Evolutionary conservation across 2,797 vertebrate genomes (phyloP).

Genomic region (Hoplostethus atlanticus): DNA sequence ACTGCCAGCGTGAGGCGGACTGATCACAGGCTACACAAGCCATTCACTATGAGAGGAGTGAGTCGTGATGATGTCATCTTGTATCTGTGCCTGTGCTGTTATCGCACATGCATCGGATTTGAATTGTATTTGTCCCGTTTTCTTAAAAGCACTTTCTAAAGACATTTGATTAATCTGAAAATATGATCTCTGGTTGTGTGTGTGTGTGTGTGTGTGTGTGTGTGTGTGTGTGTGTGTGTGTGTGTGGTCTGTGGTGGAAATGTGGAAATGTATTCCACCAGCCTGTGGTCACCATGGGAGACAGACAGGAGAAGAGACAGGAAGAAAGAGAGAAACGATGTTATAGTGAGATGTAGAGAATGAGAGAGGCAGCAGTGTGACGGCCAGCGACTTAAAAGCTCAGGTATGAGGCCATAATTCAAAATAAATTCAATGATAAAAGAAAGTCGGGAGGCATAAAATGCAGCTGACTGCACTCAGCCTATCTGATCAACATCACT

Average conservation of each 20-base stretch:
- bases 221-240: background rate
- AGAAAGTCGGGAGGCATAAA: too few relatives aligned
- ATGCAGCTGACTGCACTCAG: background rate
- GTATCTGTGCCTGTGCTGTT: constrained; percentile 23
- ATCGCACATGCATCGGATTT: constrained; percentile 3
- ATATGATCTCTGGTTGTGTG: constrained; percentile 42
- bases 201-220: background rate
- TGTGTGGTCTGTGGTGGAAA: background rate
- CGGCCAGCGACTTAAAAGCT: too few relatives aligned
- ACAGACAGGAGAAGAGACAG: background rate
- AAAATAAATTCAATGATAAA: too few relatives aligned
- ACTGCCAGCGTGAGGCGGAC: constrained; percentile 29
- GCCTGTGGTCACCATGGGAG: constrained; percentile 22
- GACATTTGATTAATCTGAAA: too few relatives aligned
- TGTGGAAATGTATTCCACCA: constrained; percentile 24
- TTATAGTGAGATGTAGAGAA: background rate
- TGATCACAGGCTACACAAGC: constrained; percentile 16
- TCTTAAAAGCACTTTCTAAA: too few relatives aligned
- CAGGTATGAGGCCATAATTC: too few relatives aligned
- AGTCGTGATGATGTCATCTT: constrained; percentile 39
- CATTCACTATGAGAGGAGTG: constrained; percentile 23
- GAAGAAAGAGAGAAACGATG: background rate
- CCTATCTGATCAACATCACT: background rate
- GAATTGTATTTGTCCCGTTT: too few relatives aligned
- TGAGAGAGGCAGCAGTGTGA: too few relatives aligned